phyloP scores from a whole-genome alignment of 2,797 vertebrate genomes.

The Parotocinclus haroldoi region DNA sequence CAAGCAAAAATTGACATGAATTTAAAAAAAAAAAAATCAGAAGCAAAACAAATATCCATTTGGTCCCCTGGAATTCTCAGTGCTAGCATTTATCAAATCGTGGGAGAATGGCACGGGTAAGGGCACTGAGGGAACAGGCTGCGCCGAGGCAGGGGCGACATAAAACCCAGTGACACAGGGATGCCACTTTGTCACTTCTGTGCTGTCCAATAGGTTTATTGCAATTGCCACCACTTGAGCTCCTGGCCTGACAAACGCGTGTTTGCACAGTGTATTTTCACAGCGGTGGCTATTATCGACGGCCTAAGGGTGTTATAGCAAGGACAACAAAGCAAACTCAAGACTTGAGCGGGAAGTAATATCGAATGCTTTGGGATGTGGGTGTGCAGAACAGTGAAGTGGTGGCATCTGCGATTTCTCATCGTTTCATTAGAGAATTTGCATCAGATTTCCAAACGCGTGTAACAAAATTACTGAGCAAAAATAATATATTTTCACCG shows the following conservation, averaged over 20 bases:
- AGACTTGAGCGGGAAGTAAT: not conserved
- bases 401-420: constrained; percentile 32
- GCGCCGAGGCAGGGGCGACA: constrained; percentile 50
- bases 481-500: constrained; percentile 51
- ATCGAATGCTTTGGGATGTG: not conserved
- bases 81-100: constrained; percentile 78
- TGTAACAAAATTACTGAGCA: constrained; percentile 56
- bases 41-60: constrained; percentile 61
- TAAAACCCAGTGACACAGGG: constrained; percentile 45
- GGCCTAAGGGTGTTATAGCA: not conserved
- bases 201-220: constrained; percentile 33
- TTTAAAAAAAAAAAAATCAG: constrained; percentile 41
- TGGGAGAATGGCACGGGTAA: constrained; percentile 72
- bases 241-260: not conserved
- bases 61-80: constrained; percentile 92
- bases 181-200: constrained; percentile 38
- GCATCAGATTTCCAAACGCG: constrained; percentile 19
- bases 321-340: not conserved
- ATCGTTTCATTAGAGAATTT: constrained; percentile 28
- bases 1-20: constrained; percentile 53
- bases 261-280: constrained; percentile 14
- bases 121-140: constrained; percentile 61
- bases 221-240: constrained; percentile 16
- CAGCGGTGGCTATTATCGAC: not conserved
- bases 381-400: not conserved